Base-by-base conservation (phyloP, 2,797 vertebrate genomes). In the Girardinus metallicus region DNA sequence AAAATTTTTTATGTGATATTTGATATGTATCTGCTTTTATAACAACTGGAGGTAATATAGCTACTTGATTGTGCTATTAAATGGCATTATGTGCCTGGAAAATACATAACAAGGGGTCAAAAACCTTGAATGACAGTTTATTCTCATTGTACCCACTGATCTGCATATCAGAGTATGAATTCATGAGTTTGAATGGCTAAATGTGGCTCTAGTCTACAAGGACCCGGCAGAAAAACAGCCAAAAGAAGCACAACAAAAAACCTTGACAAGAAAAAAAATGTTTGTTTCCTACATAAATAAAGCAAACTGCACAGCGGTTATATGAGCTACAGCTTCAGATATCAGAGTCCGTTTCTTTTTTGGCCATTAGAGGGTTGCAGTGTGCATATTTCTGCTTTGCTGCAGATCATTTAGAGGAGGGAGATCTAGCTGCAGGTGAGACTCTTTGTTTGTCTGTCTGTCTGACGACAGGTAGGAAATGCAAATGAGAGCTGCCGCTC, bases 401-500 rank as follows among this genome's bases (percentile, higher is more conserved):
- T 64, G 44, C 41, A 57, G 76, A 60, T 83, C 46, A 74, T 79
- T 74, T 77, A 44, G 29, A 86, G 74, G 77, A 76, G 79, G 81
- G 41, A 31, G 26, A 73, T 31, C 5, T 34, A 47, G 47, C 75
- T 71, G 85, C 74, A 88, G 87, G 84, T 84, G 85, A 86, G 66
- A 12, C 83, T 68, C 51, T 70, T 53, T 73, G 51, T 29, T 2
- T 73, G 74, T 51, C 44, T 73, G 53, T 34, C 4, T 75, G 43
- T 39, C 26, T 75, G 46, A 39, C 66, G 12, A n/a, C 83, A 90
- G 84, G 87, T 88, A 91, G 91, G 86, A 92, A 93, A 95, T 95
- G 95, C 93, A 95, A 95, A 95, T 89, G 79, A 83, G 77, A 87
- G 78, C 84, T 76, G 78, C 74, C 73, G 77, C 83, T 83, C 73